Evolutionary conservation across 2,113 vertebrate species (phyloP).

Genomic region (Bufo bufo): DNA sequence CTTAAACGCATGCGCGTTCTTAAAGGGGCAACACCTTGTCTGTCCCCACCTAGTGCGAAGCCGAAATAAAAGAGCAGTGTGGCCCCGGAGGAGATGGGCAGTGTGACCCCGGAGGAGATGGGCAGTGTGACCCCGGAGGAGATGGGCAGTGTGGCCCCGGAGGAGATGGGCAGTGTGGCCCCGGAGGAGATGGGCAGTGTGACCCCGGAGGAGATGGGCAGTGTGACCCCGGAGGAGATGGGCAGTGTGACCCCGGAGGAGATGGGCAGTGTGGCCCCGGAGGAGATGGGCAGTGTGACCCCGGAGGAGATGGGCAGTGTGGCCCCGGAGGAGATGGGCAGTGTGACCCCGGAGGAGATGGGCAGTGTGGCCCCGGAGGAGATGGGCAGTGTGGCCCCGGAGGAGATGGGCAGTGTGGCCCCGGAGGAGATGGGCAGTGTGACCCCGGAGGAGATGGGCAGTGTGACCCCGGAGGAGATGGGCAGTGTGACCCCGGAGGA

Average conservation of each 20-base stretch:
- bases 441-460: background rate
- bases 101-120: background rate
- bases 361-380: background rate
- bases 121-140: background rate
- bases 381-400: background rate
- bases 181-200: background rate
- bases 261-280: background rate
- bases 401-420: background rate
- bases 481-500: background rate
- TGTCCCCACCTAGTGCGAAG: background rate
- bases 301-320: background rate
- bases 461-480: background rate
- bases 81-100: background rate
- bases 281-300: background rate
- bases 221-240: background rate
- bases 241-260: background rate
- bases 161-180: background rate
- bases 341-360: background rate
- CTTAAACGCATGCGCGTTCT: conserved; percentile 41
- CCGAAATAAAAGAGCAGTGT: background rate
- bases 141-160: background rate
- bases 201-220: background rate
- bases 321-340: background rate
- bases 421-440: background rate
- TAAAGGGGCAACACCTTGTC: conserved; percentile 20